Percentiles rank a stretch among this genome's conserved stretches.
These are phyloP conservation scores for Otus sunia DNA, from an alignment of 2,113 vertebrate species.

Conservation along the genomic window DNA sequence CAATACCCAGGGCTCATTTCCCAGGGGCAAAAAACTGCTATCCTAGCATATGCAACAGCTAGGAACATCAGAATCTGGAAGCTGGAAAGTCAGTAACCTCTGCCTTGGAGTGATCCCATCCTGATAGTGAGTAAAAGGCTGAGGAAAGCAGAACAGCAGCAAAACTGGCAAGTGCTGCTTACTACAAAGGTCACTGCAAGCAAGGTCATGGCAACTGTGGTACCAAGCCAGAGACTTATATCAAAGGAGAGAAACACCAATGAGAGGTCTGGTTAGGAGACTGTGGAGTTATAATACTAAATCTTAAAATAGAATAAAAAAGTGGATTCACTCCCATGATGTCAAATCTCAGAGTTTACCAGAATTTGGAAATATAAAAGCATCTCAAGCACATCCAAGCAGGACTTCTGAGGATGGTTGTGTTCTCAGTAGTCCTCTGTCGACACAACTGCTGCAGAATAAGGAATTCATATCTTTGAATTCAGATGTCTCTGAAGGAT, in stretches of 20 bases:
- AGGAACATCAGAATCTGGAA: background rate
- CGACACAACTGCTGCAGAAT: background rate
- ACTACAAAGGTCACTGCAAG: background rate
- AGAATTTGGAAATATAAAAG: background rate
- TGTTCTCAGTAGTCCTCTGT: background rate
- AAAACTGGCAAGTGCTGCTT: background rate
- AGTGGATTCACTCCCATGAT: background rate
- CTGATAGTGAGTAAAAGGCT: background rate
- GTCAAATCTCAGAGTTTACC: background rate
- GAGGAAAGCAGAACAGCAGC: background rate
- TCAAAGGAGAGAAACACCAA: background rate
- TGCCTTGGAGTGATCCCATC: background rate
- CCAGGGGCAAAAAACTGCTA: background rate
- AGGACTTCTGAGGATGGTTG: background rate
- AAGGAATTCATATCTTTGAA: conserved; percentile 19
- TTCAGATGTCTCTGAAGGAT: conserved; percentile 36
- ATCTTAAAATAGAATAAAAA: background rate
- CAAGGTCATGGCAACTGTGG: background rate
- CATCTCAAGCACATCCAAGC: background rate
- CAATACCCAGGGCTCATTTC: background rate
- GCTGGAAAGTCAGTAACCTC: background rate
- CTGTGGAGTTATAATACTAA: background rate
- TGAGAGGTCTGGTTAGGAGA: background rate
- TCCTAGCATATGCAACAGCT: background rate
- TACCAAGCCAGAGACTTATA: background rate